Base-by-base conservation (phyloP, 2,113 vertebrate species). In the Rhinolophus ferrumequinum region DNA sequence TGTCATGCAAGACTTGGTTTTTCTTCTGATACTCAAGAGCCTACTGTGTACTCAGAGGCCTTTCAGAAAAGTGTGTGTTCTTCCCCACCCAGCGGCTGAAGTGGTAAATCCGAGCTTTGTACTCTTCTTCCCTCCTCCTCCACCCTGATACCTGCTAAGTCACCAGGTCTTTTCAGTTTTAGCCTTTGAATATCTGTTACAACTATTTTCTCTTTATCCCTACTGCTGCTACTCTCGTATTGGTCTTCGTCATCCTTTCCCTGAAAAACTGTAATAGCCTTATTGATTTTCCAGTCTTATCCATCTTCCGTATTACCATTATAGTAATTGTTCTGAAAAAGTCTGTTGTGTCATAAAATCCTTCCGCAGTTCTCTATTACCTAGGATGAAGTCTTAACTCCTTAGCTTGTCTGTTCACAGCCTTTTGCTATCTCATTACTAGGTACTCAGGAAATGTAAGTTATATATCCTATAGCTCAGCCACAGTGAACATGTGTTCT, bases 301-400 rank as follows among this genome's bases (percentile, higher is more conserved):
- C 33, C 28, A 16, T 72, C 50, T 81, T 75, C 50, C 21, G 6
- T 52, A 67, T 90, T 96, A 30, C 66, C 85, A 26, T 70, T 77
- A 77, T 28, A 83, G 69, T 70, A 54, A 77, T 64, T 88, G 15
- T 92, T 94, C n/a, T 83, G 50, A 60, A 69, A 94, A 62, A 69
- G 6, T 72, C 67, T n/a, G 3, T 79, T 85, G 3, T 77, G 11
- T 90, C 21, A 22, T 50, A 80, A 62, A 83, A 44, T 50, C 54
- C 26, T 83, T 87, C 54, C 52, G 19, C 72, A 50, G 58, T 70
- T 95, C 50, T 26, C 33, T 19, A 1, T 85, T 88, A 69, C 38
- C 19, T 50, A 30, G 56, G 22, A 44, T 76, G 62, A 77, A 76
- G 73, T 92, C 66, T 88, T 5, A 50, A 50, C 66, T 92, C 41